A percentile compares a stretch with the other conserved stretches of the same genome.
Evolutionary conservation across 2,797 vertebrate genomes (phyloP).

Genomic region (Calcarius lapponicus): DNA sequence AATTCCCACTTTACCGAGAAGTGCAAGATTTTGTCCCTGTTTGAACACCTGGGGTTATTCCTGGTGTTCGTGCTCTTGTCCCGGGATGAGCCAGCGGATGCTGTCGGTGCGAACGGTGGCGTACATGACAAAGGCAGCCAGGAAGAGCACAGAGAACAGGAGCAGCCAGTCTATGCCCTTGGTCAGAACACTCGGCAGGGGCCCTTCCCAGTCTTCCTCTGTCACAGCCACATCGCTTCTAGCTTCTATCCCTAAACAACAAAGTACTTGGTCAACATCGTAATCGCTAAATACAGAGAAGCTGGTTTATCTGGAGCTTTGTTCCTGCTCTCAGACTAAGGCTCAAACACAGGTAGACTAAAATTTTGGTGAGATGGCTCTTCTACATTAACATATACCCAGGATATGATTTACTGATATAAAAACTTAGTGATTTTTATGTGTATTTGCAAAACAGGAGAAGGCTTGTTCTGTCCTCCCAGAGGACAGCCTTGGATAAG

Average conservation of each 20-base stretch:
- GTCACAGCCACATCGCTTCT: conserved; percentile 79
- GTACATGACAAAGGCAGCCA: conserved; percentile 87
- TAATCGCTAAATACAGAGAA: neutral
- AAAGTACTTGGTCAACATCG: neutral
- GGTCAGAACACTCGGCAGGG: conserved; percentile 84
- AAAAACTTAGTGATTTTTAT: neutral
- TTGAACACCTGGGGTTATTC: conserved; percentile 75
- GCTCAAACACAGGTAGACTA: accelerated
- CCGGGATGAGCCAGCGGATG: conserved; percentile 93
- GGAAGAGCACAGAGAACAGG: conserved; percentile 92
- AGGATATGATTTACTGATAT: neutral
- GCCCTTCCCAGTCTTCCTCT: conserved; percentile 83
- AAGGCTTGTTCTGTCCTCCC: neutral
- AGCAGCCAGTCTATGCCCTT: conserved; percentile 94
- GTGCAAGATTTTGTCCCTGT: neutral
- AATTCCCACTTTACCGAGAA: neutral
- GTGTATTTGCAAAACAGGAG: neutral
- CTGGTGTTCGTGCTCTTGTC: conserved; percentile 94
- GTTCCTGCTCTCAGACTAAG: neutral
- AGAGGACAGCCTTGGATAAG: neutral
- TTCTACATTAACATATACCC: accelerated
- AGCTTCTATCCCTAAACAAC: conserved; percentile 87
- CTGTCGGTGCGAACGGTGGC: conserved; percentile 90
- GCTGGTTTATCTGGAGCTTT: neutral
- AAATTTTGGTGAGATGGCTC: neutral